Conservation (phyloP, 2,888 invertebrate species). For the Branchipolynoe longqiensis region DNA sequence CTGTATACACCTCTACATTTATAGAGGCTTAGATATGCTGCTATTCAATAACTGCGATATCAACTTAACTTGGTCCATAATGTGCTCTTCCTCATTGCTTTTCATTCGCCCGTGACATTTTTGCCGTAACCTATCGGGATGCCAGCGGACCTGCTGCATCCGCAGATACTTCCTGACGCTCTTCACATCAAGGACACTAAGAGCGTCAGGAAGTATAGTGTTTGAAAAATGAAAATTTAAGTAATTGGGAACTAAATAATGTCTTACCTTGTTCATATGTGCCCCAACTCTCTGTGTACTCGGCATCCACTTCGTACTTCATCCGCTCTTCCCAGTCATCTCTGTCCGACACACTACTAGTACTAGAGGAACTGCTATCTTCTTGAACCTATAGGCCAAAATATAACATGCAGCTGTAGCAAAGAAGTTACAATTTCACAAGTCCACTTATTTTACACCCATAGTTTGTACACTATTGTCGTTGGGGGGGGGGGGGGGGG, state of each 20-base stretch:
- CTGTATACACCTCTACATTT: no score
- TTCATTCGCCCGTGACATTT: constrained; percentile 72
- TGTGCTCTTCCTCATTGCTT: constrained; percentile 69
- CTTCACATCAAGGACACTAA: background rate
- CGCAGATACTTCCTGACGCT: constrained; percentile 39
- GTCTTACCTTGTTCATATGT: constrained; percentile 50
- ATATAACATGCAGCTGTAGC: no score
- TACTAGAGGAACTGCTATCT: background rate
- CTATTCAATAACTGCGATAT: constrained; percentile 76
- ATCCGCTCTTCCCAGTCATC: constrained; percentile 24
- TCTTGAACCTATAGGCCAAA: background rate
- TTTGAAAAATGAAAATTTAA: background rate
- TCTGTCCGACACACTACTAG: background rate
- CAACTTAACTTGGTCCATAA: constrained; percentile 75
- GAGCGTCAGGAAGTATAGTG: background rate
- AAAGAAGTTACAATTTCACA: no score
- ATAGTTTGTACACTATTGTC: no score
- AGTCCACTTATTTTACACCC: no score
- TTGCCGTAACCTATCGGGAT: constrained; percentile 79
- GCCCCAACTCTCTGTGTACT: constrained; percentile 29
- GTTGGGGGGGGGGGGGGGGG: no score
- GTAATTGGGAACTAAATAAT: background rate
- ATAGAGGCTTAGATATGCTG: constrained; percentile 30
- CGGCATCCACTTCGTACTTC: constrained; percentile 6
- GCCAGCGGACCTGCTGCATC: constrained; percentile 78